Conservation (phyloP, 35 echinoderm and acorn worm species). For the Apostichopus japonicus region DNA sequence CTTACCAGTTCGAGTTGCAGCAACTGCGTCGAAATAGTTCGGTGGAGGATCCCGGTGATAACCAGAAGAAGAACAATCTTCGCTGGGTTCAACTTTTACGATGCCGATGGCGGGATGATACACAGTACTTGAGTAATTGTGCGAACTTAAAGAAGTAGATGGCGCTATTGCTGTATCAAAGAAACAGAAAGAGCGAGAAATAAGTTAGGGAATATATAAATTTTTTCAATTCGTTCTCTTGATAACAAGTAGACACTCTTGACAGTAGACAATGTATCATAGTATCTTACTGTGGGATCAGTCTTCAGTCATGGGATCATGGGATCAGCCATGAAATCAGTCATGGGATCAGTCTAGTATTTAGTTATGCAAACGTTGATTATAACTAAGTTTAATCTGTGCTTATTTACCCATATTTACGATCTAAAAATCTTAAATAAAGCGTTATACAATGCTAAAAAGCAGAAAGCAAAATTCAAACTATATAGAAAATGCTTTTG, state of each 20-base stretch:
- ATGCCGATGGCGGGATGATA: slow-evolving; percentile 7
- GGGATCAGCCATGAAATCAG: too few species aligned
- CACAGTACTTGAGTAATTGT: background rate
- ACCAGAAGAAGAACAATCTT: slow-evolving; percentile 21
- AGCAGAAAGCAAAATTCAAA: too few species aligned
- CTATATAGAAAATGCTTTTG: too few species aligned
- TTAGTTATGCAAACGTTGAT: too few species aligned
- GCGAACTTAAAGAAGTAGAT: background rate
- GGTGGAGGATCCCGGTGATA: slow-evolving; percentile 22
- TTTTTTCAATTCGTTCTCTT: background rate
- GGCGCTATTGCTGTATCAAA: slow-evolving; percentile 26
- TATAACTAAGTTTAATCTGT: too few species aligned
- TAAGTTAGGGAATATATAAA: too few species aligned
- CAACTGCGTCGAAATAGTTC: slow-evolving; percentile 33
- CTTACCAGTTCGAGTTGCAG: background rate
- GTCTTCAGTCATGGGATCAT: too few species aligned
- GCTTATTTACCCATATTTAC: too few species aligned
- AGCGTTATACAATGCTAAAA: too few species aligned
- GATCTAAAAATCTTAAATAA: too few species aligned
- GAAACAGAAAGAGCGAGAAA: background rate
- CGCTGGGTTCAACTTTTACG: slow-evolving; percentile 34
- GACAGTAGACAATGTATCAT: background rate
- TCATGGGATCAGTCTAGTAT: too few species aligned
- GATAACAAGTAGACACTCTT: background rate
- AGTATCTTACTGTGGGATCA: background rate